A percentile compares a stretch with the other conserved stretches of the same genome.
Evolutionary conservation across 2,888 invertebrate genomes (phyloP).

Genomic region (Melinaea menophilus): DNA sequence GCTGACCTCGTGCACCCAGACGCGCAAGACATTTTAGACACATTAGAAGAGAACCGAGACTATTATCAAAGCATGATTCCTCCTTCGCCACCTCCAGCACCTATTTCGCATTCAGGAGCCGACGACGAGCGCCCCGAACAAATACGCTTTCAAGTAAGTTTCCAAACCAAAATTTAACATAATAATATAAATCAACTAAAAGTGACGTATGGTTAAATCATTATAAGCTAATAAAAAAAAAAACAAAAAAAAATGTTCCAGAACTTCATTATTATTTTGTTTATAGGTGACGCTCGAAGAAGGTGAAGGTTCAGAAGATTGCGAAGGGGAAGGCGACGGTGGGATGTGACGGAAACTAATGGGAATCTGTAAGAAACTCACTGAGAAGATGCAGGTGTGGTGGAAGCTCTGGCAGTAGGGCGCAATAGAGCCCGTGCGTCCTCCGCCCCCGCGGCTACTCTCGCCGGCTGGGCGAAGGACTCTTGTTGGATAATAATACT

Average conservation of each 20-base stretch:
- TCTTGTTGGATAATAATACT: conserved; percentile 65
- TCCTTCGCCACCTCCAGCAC: conserved; percentile 88
- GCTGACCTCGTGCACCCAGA: conserved; percentile 99
- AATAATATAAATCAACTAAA: too few species aligned
- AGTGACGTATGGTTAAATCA: too few species aligned
- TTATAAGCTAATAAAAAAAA: too few species aligned
- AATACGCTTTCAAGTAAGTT: conserved; percentile 84
- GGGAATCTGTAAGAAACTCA: conserved; percentile 93
- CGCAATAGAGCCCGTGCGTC: conserved; percentile 36
- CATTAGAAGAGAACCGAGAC: conserved; percentile 98
- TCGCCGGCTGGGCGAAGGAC: conserved; percentile 29
- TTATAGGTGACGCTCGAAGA: conserved; percentile 90
- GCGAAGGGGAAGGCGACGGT: conserved; percentile 75
- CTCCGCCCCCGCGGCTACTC: conserved; percentile 22
- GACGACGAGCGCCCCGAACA: conserved; percentile 82
- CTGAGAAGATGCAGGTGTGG: conserved; percentile 93
- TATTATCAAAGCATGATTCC: conserved; percentile 98
- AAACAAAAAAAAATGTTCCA: too few species aligned
- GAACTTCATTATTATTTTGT: neutral
- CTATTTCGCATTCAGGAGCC: conserved; percentile 70
- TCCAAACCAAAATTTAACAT: neutral
- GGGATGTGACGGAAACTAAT: conserved; percentile 96
- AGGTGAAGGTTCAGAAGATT: conserved; percentile 84
- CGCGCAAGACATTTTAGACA: conserved; percentile 98
- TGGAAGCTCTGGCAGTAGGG: conserved; percentile 87